Evolutionary conservation across 2,797 vertebrate species (phyloP).

Genomic region (Enteromius thamalakanensis): DNA sequence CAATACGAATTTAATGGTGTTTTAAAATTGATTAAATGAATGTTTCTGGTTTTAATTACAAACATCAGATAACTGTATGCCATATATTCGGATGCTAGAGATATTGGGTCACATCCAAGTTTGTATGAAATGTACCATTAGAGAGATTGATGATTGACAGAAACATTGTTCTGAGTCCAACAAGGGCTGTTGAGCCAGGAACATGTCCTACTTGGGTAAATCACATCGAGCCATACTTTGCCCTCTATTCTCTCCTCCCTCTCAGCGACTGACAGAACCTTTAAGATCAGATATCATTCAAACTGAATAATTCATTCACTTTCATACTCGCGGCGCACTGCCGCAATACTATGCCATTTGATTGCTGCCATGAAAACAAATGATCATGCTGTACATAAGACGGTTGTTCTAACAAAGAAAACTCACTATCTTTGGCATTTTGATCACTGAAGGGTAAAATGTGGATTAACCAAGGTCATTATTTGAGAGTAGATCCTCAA

Average conservation of each 20-base stretch:
- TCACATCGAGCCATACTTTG: slow-evolving; percentile 14
- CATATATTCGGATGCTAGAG: neutral
- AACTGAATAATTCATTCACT: slow-evolving; percentile 43
- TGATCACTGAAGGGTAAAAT: neutral
- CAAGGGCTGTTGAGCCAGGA: slow-evolving; percentile 10
- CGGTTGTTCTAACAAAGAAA: neutral
- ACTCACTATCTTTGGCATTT: neutral
- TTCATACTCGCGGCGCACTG: slow-evolving; percentile 37
- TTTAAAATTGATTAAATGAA: neutral
- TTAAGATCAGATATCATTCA: slow-evolving; percentile 45
- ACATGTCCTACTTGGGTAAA: slow-evolving; percentile 29
- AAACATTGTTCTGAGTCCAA: neutral
- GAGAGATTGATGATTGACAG: neutral
- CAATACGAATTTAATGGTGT: neutral
- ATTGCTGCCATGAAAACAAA: slow-evolving; percentile 18
- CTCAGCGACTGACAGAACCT: slow-evolving; percentile 44
- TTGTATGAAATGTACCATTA: slow-evolving; percentile 19
- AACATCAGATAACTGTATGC: neutral
- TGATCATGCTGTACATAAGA: neutral
- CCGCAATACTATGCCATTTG: neutral
- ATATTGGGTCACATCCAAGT: neutral
- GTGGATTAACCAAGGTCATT: neutral
- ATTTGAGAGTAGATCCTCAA: slow-evolving; percentile 5
- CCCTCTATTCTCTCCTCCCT: slow-evolving; percentile 33
- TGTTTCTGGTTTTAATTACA: neutral